Percentiles rank a stretch among this genome's conserved stretches.
Evolutionary conservation across 2,113 vertebrate genomes (phyloP).

Genomic region (Isichthys henryi): DNA sequence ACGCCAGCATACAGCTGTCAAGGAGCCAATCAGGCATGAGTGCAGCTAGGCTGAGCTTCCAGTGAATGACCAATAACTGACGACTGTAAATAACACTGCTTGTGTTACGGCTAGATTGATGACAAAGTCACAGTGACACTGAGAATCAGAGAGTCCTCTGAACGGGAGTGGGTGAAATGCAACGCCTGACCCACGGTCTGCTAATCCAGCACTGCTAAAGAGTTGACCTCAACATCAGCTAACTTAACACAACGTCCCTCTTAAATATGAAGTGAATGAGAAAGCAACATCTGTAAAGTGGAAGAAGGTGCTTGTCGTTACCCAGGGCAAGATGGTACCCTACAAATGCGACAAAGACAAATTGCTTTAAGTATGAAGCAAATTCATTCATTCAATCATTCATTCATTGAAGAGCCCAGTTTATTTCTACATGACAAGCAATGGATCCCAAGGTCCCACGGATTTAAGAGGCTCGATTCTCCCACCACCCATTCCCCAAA

Average conservation of each 20-base stretch:
- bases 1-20: background rate
- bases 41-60: background rate
- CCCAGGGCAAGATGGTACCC: background rate
- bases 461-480: background rate
- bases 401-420: background rate
- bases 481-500: background rate
- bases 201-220: background rate
- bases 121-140: conserved; percentile 9
- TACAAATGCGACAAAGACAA: background rate
- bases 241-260: background rate
- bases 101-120: background rate
- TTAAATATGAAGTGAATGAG: background rate
- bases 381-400: background rate
- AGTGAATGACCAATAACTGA: background rate
- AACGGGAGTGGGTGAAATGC: background rate
- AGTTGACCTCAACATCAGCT: background rate
- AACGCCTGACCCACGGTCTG: background rate
- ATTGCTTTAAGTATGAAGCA: background rate
- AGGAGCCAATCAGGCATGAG: background rate
- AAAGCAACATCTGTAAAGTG: background rate
- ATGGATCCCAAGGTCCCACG: background rate
- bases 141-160: background rate
- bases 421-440: background rate
- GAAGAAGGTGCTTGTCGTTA: background rate
- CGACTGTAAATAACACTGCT: background rate